Base-by-base conservation (phyloP, 2,113 vertebrate genomes). In the Ancistrus triradiatus region DNA sequence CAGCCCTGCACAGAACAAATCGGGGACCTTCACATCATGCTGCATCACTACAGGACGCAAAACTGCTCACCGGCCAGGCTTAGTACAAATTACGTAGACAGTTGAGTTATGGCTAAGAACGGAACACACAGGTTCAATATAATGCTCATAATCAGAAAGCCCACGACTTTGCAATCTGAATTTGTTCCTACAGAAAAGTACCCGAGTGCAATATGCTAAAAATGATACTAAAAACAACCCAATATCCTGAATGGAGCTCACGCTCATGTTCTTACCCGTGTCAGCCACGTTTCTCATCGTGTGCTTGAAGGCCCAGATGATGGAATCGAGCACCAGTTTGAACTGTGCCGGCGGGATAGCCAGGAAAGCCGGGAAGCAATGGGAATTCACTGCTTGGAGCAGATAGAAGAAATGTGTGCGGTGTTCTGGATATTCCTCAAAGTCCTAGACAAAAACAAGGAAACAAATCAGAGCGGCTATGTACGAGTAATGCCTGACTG, bases 271-370 rank as follows among this genome's bases (percentile, higher is more conserved):
- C 85, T 88, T 81, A 97, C 96, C 96, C 55, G 95, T 99, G 83
- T 99, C 96, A 17, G 96, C 96, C 75, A 98, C 95, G 1, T 99
- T 99, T 84, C 95, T 94, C 96, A 99, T 99, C 22, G 96, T 99
- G 82, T 99, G 96, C 70, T 99, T 99, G 81, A 99, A 99, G 84
- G 96, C 95, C 96, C 96, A 99, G 86, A 99, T 99, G 83, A 99
- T 98, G 68, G 96, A 99, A 86, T 99, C 96, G 83, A 98, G 86
- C 80, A 99, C 96, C 76, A 99, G 89, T 69, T 98, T 99, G 77
- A 99, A 99, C 78, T 99, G 96, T 73, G 96, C 93, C 1, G 96
- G 95, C 51, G 96, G 96, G 84, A 98, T 99, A 73, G 94, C 92
- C 73, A 99, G 86, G 87, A 98, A 99, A 14, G 96, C 96, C 47